Base-by-base conservation (phyloP, 2,888 invertebrate species). In the Drosophila ochracea region DNA sequence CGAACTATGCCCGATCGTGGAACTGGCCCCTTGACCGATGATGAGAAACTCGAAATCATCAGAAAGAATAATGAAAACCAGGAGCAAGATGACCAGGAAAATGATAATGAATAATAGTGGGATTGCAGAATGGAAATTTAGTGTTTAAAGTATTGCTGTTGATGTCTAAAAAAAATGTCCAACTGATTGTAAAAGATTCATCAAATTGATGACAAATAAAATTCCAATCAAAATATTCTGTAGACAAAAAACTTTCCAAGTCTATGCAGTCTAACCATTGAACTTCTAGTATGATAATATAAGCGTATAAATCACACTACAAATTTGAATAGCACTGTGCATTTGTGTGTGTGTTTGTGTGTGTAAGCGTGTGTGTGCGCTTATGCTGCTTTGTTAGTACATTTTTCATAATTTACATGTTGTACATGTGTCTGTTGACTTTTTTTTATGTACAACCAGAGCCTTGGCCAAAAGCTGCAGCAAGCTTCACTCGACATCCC, bases 371-470 rank as follows among this genome's bases (percentile, higher is more conserved):
- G 62, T 68, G 55, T 65, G 50, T 66, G 35, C 59, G 70, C 70
- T 71, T 82, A 66, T 53, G 72, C 61, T 76, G 77, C 88, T 85
- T 89, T 89, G 90, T 89, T 89, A 77, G 87, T 89, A 83, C 88
- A 89, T 89, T 85, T 89, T 84, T 88, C 85, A 89, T 85, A 85
- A 85, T 88, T 89, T 84, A 85, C 90, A 85, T 78, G 87, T 81
- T 84, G 86, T 82, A 80, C 77, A 84, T 89, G 76, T 80, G 90
- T 78, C 76, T 85, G 84, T 85, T 85, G 90, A 87, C 90, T 89
- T 84, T 88, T 83, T 82, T 82, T 82, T 84, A 87, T 78, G 76
- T 83, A 84, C 90, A 75, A 69, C 76, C 76, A 84, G 83, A 87
- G 89, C 87, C 85, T 84, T 73, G 85, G 64, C 88, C 89, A 80